Evolutionary conservation across 64 coral and sea anemone genomes (phyloP).

Genomic region (Actinia equina): DNA sequence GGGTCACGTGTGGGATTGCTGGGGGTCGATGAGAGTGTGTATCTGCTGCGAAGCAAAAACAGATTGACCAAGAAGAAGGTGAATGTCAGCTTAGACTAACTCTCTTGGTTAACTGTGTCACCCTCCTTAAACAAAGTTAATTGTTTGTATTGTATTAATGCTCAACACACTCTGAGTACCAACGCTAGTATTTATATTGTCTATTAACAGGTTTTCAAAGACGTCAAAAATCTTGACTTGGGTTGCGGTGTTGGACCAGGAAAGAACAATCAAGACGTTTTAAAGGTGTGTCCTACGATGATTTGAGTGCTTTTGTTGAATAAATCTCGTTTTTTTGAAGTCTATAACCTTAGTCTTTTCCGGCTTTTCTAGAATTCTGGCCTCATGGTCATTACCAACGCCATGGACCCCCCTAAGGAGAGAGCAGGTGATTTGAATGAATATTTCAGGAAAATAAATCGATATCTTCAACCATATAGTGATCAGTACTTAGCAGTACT

Average conservation of each 20-base stretch:
- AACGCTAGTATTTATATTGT: no score
- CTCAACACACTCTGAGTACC: no score
- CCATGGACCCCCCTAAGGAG: background rate
- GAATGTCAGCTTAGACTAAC: background rate
- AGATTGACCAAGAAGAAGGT: constrained; percentile 53
- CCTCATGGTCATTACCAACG: background rate
- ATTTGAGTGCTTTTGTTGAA: background rate
- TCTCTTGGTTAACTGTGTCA: no score
- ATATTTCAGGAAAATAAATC: background rate
- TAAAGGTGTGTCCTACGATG: background rate
- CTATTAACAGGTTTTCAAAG: constrained; percentile 41
- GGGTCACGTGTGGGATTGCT: constrained; percentile 40
- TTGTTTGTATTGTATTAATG: no score
- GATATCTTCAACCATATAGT: no score
- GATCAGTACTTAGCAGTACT: no score
- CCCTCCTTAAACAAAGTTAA: no score
- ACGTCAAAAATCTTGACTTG: constrained; percentile 29
- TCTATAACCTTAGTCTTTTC: background rate
- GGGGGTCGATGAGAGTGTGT: constrained; percentile 52
- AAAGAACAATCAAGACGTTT: constrained; percentile 37
- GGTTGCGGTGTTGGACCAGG: constrained; percentile 67
- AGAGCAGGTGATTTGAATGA: background rate
- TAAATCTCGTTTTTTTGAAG: background rate
- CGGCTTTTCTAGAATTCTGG: constrained; percentile 2
- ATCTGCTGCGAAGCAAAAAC: constrained; percentile 43